These are phyloP conservation scores for Dinoponera quadriceps DNA, from an alignment of 1,140 invertebrate genomes.

Conservation along the genomic window DNA sequence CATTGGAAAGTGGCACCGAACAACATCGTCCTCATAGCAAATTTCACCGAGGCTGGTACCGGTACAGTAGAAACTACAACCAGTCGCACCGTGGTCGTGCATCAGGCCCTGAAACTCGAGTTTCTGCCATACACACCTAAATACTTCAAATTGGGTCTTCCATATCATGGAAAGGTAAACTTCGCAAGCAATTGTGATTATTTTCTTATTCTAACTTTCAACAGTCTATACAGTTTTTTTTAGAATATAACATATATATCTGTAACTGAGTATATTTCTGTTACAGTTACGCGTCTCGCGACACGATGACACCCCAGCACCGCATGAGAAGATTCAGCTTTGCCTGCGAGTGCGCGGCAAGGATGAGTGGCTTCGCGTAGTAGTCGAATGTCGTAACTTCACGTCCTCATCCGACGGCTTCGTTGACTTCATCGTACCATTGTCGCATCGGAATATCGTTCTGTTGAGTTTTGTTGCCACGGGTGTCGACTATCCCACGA, in stretches of 20 bases:
- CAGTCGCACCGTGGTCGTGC: slow-evolving; percentile 86
- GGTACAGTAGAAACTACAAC: slow-evolving; percentile 88
- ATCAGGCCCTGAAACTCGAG: slow-evolving; percentile 86
- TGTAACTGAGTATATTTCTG: neutral
- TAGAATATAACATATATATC: slow-evolving; percentile 2
- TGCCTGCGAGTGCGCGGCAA: slow-evolving; percentile 81
- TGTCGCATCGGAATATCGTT: slow-evolving; percentile 81
- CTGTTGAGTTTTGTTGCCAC: slow-evolving; percentile 83
- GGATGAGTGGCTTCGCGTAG: slow-evolving; percentile 80
- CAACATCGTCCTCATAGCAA: slow-evolving; percentile 85
- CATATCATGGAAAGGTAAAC: slow-evolving; percentile 88
- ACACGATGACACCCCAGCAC: slow-evolving; percentile 81
- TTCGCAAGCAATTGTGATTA: slow-evolving; percentile 17
- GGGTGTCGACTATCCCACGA: slow-evolving; percentile 83
- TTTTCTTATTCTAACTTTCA: neutral
- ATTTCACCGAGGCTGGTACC: slow-evolving; percentile 88
- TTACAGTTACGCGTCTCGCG: slow-evolving; percentile 79
- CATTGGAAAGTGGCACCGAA: slow-evolving; percentile 85
- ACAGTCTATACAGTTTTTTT: too few relatives aligned
- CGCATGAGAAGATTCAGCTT: slow-evolving; percentile 82
- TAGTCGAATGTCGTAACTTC: slow-evolving; percentile 83
- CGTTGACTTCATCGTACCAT: slow-evolving; percentile 83
- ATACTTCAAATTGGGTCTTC: slow-evolving; percentile 88
- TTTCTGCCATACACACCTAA: slow-evolving; percentile 86
- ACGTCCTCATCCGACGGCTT: slow-evolving; percentile 82